Conservation (phyloP, 2,113 vertebrate genomes). For the Sula dactylatra region DNA sequence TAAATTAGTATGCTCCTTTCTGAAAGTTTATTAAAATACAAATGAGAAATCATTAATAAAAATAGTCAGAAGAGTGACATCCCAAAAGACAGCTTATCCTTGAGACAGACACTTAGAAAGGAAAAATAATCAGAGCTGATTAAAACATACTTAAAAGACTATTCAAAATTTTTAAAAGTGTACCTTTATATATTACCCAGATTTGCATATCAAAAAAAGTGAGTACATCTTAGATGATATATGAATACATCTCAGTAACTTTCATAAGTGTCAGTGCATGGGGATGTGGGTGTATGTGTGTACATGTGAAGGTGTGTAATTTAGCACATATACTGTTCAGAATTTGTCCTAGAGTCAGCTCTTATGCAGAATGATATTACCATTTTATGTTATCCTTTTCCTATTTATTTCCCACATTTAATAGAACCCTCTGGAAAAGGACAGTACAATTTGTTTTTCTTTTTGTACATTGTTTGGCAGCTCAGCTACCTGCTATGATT, state of each 20-base stretch:
- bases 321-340: background rate
- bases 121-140: background rate
- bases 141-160: background rate
- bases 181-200: background rate
- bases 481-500: background rate
- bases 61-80: background rate
- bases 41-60: background rate
- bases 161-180: background rate
- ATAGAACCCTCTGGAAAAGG: background rate
- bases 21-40: background rate
- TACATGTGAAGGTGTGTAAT: background rate
- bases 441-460: background rate
- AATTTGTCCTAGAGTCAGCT: background rate
- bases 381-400: background rate
- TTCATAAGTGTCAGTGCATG: background rate
- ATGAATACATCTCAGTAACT: background rate
- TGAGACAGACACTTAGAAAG: background rate
- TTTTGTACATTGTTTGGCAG: slow-evolving; percentile 11
- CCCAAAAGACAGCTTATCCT: background rate
- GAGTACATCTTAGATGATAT: background rate
- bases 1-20: background rate
- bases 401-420: slow-evolving; percentile 20
- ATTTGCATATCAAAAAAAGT: background rate
- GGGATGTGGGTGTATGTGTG: background rate
- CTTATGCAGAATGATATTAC: background rate